phyloP scores from a whole-genome alignment of 2,797 vertebrate genomes.

The Pangasius krempfi region DNA sequence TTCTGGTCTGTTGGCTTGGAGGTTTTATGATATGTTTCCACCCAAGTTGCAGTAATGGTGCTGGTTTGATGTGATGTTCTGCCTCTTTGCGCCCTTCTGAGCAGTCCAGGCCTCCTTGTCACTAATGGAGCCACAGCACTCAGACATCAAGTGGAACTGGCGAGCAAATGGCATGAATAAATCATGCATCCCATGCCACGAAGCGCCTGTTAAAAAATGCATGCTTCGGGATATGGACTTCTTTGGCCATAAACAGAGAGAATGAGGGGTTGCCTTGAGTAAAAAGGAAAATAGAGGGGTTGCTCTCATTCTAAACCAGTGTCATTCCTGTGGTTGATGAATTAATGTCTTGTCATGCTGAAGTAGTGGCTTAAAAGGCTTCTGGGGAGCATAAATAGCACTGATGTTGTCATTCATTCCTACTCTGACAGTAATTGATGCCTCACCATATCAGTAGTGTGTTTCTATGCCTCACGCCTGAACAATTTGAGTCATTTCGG shows the following conservation, averaged over 20 bases:
- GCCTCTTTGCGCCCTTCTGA: constrained; percentile 14
- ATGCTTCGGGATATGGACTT: constrained; percentile 53
- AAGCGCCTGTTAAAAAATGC: constrained; percentile 60
- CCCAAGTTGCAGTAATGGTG: constrained; percentile 16
- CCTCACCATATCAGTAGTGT: constrained; percentile 43
- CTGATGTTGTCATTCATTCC: constrained; percentile 59
- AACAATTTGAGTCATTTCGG: constrained; percentile 52
- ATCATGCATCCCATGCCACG: constrained; percentile 60
- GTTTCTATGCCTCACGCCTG: constrained; percentile 34
- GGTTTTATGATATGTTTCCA: constrained; percentile 15
- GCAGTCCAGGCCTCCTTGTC: constrained; percentile 47
- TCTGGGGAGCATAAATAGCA: constrained; percentile 58
- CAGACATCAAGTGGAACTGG: constrained; percentile 50
- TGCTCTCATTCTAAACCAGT: constrained; percentile 45
- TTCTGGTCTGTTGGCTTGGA: neutral
- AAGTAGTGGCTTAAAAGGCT: constrained; percentile 63
- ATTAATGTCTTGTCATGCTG: constrained; percentile 64
- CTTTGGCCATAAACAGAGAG: constrained; percentile 38
- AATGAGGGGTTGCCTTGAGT: constrained; percentile 38
- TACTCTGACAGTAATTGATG: constrained; percentile 62
- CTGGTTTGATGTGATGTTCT: constrained; percentile 8
- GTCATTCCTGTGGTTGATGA: constrained; percentile 59
- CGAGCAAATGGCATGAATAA: constrained; percentile 58
- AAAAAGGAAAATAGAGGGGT: constrained; percentile 52
- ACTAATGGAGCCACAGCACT: constrained; percentile 57